Conservation (phyloP, 2,797 vertebrate species). For the Lepus oiostolus region DNA sequence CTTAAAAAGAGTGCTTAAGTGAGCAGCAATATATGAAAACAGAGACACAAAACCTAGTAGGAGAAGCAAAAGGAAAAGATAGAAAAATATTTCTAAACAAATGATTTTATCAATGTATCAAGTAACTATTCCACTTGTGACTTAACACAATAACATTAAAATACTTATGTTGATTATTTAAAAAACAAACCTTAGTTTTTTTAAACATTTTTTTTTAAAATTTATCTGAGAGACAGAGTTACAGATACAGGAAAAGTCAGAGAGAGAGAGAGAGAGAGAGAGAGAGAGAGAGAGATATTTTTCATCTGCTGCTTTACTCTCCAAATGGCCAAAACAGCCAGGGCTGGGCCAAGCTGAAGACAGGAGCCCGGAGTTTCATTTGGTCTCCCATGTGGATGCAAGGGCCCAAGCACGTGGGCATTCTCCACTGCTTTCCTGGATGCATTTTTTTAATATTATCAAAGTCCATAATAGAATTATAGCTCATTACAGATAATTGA, state of each 20-base stretch:
- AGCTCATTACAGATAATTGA: slow-evolving; percentile 74
- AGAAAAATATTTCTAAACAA: slow-evolving; percentile 15
- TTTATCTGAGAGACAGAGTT: too few relatives aligned
- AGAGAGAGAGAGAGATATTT: too few relatives aligned
- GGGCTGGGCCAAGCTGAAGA: too few relatives aligned
- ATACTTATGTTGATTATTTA: slow-evolving; percentile 39
- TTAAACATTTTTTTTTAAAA: slow-evolving; percentile 27
- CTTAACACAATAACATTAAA: slow-evolving; percentile 27
- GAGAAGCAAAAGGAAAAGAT: slow-evolving; percentile 5
- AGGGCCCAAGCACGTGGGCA: too few relatives aligned
- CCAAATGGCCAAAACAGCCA: too few relatives aligned
- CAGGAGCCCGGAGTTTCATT: too few relatives aligned
- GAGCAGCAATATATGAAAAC: background rate
- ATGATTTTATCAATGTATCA: background rate
- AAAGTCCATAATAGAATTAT: slow-evolving; percentile 70
- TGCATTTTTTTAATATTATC: slow-evolving; percentile 70
- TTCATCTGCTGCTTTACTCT: too few relatives aligned
- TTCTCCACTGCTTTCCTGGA: too few relatives aligned
- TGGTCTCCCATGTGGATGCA: too few relatives aligned
- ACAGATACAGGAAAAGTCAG: too few relatives aligned
- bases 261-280: too few relatives aligned
- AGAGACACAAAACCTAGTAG: background rate
- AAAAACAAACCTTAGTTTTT: slow-evolving; percentile 78
- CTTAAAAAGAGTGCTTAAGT: background rate
- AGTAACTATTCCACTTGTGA: slow-evolving; percentile 33